Conservation (phyloP, 2,113 vertebrate genomes). For the Phasianus colchicus region DNA sequence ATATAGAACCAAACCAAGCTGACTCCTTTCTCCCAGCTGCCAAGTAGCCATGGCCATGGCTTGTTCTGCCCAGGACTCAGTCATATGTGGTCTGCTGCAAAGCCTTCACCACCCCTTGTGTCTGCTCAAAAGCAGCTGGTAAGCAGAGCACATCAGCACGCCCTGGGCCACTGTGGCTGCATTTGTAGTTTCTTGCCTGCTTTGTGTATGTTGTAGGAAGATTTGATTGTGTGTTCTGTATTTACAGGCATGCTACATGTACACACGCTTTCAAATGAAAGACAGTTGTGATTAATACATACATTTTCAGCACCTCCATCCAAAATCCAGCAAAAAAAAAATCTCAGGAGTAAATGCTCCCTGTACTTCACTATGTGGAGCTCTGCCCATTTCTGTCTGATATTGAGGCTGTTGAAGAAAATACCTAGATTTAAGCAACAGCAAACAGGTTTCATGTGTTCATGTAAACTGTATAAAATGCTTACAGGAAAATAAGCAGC, state of each 20-base stretch:
- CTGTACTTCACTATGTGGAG: neutral
- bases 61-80: fast-evolving
- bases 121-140: neutral
- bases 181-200: neutral
- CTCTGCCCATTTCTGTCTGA: neutral
- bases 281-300: fast-evolving
- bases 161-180: neutral
- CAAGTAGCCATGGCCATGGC: neutral
- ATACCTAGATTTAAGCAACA: neutral
- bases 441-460: neutral
- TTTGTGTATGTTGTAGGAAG: neutral
- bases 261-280: neutral
- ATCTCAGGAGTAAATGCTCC: neutral
- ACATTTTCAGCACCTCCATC: neutral
- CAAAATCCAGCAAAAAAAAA: neutral
- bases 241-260: neutral
- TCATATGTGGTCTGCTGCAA: neutral
- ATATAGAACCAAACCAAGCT: neutral
- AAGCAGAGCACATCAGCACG: neutral
- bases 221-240: neutral
- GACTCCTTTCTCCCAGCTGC: neutral
- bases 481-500: neutral
- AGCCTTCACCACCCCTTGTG: neutral
- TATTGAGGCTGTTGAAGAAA: neutral
- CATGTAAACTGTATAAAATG: neutral